Conservation (phyloP, 1,140 invertebrate genomes). For the Pogonognathellus flavescens region DNA sequence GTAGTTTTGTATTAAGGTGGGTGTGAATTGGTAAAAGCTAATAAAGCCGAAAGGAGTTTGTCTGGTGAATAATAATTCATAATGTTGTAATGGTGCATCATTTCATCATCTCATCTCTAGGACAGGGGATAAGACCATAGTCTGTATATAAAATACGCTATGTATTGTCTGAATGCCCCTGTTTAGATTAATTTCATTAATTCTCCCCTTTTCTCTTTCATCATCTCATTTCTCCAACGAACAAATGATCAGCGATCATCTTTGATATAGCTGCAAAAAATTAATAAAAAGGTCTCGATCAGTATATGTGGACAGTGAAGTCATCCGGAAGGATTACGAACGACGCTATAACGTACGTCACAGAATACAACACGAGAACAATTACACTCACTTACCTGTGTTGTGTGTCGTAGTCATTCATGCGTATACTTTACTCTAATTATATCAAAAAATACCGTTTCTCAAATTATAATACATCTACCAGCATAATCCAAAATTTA, state of each 20-base stretch:
- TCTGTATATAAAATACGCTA: not conserved
- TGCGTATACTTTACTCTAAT: too few relatives aligned
- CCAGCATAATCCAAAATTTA: too few relatives aligned
- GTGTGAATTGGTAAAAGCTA: not conserved
- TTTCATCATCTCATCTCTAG: conserved; percentile 28
- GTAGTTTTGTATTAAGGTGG: conserved; percentile 19
- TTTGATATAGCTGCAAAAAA: conserved; percentile 55
- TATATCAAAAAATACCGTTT: too few relatives aligned
- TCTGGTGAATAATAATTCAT: conserved; percentile 24
- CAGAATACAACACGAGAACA: not conserved
- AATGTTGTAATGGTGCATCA: not conserved
- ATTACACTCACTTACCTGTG: too few relatives aligned
- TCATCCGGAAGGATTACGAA: conserved; percentile 15
- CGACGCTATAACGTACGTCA: conserved; percentile 14
- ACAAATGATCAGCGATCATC: conserved; percentile 43
- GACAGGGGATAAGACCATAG: conserved; percentile 11
- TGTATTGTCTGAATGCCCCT: conserved; percentile 16
- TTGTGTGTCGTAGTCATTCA: too few relatives aligned
- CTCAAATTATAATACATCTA: too few relatives aligned
- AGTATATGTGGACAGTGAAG: conserved; percentile 28
- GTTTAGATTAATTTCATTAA: conserved; percentile 34
- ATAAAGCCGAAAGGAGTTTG: conserved; percentile 7
- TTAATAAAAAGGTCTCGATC: conserved; percentile 56
- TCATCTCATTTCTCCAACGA: conserved; percentile 44
- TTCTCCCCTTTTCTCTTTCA: conserved; percentile 11